Evolutionary conservation across 1,140 invertebrate species (phyloP).

Genomic region (Streblospio benedicti): DNA sequence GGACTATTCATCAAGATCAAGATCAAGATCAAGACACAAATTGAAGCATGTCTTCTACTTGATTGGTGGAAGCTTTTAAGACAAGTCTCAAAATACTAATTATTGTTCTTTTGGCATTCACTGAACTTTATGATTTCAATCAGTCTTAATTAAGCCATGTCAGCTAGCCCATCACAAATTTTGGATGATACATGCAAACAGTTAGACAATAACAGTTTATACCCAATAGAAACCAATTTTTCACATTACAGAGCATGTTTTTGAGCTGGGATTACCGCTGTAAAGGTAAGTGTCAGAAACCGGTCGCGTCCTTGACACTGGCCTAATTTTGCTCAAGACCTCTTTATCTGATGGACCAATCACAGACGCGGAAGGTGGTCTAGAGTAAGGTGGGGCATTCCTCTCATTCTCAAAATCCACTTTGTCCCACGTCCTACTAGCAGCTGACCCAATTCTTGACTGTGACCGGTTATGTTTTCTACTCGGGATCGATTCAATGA

Average conservation of each 20-base stretch:
- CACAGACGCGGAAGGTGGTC: conserved; percentile 31
- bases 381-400: conserved; percentile 19
- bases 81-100: too few relatives aligned
- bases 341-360: conserved; percentile 25
- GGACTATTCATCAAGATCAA: too few relatives aligned
- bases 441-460: conserved; percentile 1
- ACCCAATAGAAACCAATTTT: too few relatives aligned
- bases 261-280: conserved; percentile 23
- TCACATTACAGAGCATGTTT: conserved; percentile 33
- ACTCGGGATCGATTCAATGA: conserved; percentile 25
- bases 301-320: conserved; percentile 24
- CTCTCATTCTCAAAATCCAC: conserved; percentile 21
- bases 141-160: too few relatives aligned
- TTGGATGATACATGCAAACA: too few relatives aligned
- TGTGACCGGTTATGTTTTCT: conserved; percentile 15
- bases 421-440: conserved; percentile 33
- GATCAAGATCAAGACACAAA: too few relatives aligned
- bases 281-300: conserved; percentile 31
- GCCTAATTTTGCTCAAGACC: conserved; percentile 29
- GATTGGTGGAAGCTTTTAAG: too few relatives aligned
- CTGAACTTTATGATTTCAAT: too few relatives aligned
- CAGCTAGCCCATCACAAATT: too few relatives aligned
- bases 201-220: too few relatives aligned
- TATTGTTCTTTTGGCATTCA: too few relatives aligned
- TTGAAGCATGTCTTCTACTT: too few relatives aligned